Evolutionary conservation across 2,797 vertebrate genomes (phyloP), one percentile per base, ranked within the genome.

Genomic region (Lacerta bilineata): DNA sequence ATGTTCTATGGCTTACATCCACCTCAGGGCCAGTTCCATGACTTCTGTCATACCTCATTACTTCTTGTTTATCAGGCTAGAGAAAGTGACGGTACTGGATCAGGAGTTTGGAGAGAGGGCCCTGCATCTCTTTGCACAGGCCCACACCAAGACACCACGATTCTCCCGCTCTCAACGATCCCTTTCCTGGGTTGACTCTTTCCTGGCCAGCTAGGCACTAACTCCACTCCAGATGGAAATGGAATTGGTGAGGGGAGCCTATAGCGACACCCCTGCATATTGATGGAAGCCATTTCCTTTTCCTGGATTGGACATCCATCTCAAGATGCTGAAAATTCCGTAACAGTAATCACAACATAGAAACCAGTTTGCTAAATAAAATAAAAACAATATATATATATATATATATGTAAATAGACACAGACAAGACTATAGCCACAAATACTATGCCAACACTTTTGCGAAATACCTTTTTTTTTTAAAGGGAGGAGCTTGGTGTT

Each of bases 391-490:
- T 55, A 33, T 33, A 33, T 33, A 33, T 33, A 33, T 33, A 2
- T 33, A 41, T 5, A 64, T 23, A 69, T 84, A 85, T 39, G 83
- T 29, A 80, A 50, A 25, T 82, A 43, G 89, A 68, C 41, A 72
- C 36, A 27, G 1, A 50, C 46, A 68, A 78, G 29, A 39, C 33
- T 39, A 8, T 43, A 50, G 25, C 80, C n/a, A 69, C 5, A 2
- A 69, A n/a, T 64, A 61, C 20, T n/a, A 33, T 25, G 69, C 74
- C 43, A 61, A 79, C 13, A 9, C 1, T 4, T 29, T 74, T 75
- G 55, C 46, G 69, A 43, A 25, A 17, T 10, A 25, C 81, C 36
- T 79, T 69, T 33, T 71, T 33, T 11, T 71, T 72, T 29, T 27
- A 74, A 74, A 64, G 50, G 4, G 4, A 55, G 80, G 1, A 0